Base-by-base conservation (phyloP, 2,113 vertebrate species). In the Lepus americanus region DNA sequence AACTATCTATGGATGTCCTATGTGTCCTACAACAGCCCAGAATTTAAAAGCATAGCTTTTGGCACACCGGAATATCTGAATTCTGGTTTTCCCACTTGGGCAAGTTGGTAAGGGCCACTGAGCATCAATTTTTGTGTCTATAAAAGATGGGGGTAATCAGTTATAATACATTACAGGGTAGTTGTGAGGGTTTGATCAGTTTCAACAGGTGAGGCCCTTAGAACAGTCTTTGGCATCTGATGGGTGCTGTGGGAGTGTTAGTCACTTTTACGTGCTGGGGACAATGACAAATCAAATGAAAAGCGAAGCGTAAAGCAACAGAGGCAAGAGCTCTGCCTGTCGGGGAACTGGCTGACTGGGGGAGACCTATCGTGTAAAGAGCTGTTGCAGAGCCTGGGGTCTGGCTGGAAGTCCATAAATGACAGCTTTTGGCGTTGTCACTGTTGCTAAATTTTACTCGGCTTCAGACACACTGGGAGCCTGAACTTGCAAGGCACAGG, bases 401-500 rank as follows among this genome's bases (percentile, higher is more conserved):
- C 23, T 23, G 14, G 14, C 55, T 66, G 13, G 63, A 29, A 14
- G 17, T 55, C n/a, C 31, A 4, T 55, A 61, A 81, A 9, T 2
- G 27, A 20, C 14, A 20, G 53, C n/a, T 90, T 1, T 73, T 20
- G 2, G 61, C 31, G 44, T 70, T 64, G n/a, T 59, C 53, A 17
- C 19, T 31, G 81, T 33, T 49, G 13, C 88, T 53, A 59, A 39
- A 22, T 77, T 44, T 91, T 44, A 13, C 61, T 80, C 23, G 49
- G 53, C 25, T 73, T 16, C 39, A 69, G 59, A 49, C 55, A 61
- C 25, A 61, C 25, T 4, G 81, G 82, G 36, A 82, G 73, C 39
- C 81, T 51, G 90, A 66, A 20, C 84, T 51, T 53, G 85, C 89
- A 89, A 85, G 69, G 55, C 76, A 69, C 66, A 73, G 80, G 64